Conservation (phyloP, 1,140 invertebrate genomes). For the Zeugodacus cucurbitae region DNA sequence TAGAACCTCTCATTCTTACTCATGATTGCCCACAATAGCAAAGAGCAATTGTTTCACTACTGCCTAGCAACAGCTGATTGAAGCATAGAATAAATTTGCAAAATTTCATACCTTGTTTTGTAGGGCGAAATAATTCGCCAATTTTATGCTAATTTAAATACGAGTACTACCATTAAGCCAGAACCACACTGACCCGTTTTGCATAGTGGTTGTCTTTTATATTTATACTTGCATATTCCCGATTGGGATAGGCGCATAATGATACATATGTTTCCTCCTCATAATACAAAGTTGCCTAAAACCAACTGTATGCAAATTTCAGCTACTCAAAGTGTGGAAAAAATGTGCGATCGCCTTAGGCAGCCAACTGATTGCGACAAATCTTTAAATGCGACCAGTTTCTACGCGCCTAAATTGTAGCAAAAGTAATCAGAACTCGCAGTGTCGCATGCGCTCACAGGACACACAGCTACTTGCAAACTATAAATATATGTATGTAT, state of each 20-base stretch:
- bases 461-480: not conserved
- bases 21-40: no score
- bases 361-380: not conserved
- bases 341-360: not conserved
- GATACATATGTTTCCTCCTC: not conserved
- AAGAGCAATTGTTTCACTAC: no score
- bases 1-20: no score
- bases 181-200: not conserved
- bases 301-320: not conserved
- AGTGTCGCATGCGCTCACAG: not conserved
- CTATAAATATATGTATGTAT: not conserved
- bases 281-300: not conserved
- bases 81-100: not conserved
- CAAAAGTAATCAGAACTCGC: not conserved
- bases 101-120: not conserved
- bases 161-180: not conserved
- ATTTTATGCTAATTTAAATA: conserved; percentile 14
- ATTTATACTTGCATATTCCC: not conserved
- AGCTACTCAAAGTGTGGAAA: not conserved
- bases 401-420: conserved; percentile 27
- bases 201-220: no score
- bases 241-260: not conserved
- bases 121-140: not conserved
- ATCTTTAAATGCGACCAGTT: not conserved
- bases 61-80: not conserved